Evolutionary conservation across 1,140 invertebrate genomes (phyloP).

Genomic region (Hirudo medicinalis): DNA sequence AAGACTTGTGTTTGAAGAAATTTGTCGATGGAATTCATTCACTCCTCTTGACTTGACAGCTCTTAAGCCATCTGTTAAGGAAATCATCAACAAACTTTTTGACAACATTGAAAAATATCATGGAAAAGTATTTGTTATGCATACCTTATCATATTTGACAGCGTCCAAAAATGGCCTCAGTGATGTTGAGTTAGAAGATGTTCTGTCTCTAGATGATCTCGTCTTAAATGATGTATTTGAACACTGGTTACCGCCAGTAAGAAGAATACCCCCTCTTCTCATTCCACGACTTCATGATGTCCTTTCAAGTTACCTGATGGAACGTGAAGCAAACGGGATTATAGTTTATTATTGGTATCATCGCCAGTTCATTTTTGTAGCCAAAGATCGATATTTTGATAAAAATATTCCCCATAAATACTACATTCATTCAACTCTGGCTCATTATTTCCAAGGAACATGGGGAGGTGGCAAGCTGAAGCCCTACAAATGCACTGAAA

Average conservation of each 20-base stretch:
- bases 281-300: slow-evolving; percentile 11
- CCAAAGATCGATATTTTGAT: slow-evolving; percentile 15
- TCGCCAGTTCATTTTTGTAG: slow-evolving; percentile 19
- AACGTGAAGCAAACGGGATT: slow-evolving; percentile 20
- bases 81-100: slow-evolving; percentile 21
- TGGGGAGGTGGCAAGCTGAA: slow-evolving; percentile 74
- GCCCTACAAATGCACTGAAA: slow-evolving; percentile 89
- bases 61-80: slow-evolving; percentile 19
- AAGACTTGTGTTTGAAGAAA: slow-evolving; percentile 20
- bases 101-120: slow-evolving; percentile 22
- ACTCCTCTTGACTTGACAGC: not conserved
- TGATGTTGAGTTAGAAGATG: slow-evolving; percentile 22
- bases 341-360: slow-evolving; percentile 23
- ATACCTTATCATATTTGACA: slow-evolving; percentile 22
- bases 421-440: slow-evolving; percentile 42
- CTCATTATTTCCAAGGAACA: slow-evolving; percentile 82
- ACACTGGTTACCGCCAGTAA: slow-evolving; percentile 19
- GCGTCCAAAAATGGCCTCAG: slow-evolving; percentile 20
- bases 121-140: slow-evolving; percentile 18
- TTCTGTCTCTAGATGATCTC: slow-evolving; percentile 22
- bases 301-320: slow-evolving; percentile 16
- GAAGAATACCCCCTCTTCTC: slow-evolving; percentile 21
- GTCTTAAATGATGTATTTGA: slow-evolving; percentile 20
- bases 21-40: slow-evolving; percentile 19
- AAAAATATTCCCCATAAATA: not conserved